Evolutionary conservation across 2,888 invertebrate genomes (phyloP).

Genomic region (Coleophora deauratella): DNA sequence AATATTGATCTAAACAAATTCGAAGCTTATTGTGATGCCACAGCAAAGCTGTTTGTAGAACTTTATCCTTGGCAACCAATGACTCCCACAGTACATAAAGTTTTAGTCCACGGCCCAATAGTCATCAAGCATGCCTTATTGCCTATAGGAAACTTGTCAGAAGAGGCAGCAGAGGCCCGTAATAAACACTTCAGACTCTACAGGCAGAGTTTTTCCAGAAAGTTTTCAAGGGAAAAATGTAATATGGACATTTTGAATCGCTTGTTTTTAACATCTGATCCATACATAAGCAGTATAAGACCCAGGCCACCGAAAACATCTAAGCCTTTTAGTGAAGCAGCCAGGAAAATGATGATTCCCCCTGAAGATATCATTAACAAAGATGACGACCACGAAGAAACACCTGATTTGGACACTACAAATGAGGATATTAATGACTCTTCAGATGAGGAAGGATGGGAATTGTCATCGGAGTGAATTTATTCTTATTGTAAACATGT

Average conservation of each 20-base stretch:
- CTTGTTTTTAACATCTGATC: background rate
- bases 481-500: too few relatives aligned
- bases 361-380: background rate
- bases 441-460: too few relatives aligned
- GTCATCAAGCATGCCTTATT: conserved; percentile 7
- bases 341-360: background rate
- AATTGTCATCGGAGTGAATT: too few relatives aligned
- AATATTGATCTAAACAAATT: background rate
- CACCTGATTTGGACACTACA: too few relatives aligned
- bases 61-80: background rate
- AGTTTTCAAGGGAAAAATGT: background rate
- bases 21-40: background rate
- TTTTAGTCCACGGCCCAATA: conserved; percentile 7
- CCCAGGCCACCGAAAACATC: background rate
- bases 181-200: conserved; percentile 10
- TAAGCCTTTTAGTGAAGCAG: background rate
- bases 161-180: conserved; percentile 10
- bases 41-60: background rate
- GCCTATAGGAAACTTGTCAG: conserved; percentile 9
- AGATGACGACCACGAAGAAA: too few relatives aligned
- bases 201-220: conserved; percentile 4
- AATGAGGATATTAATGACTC: too few relatives aligned
- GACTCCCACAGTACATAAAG: background rate
- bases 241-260: background rate
- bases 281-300: background rate